Evolutionary conservation across 2,888 invertebrate genomes (phyloP).

Genomic region (Scelioninae gen. 2): DNA sequence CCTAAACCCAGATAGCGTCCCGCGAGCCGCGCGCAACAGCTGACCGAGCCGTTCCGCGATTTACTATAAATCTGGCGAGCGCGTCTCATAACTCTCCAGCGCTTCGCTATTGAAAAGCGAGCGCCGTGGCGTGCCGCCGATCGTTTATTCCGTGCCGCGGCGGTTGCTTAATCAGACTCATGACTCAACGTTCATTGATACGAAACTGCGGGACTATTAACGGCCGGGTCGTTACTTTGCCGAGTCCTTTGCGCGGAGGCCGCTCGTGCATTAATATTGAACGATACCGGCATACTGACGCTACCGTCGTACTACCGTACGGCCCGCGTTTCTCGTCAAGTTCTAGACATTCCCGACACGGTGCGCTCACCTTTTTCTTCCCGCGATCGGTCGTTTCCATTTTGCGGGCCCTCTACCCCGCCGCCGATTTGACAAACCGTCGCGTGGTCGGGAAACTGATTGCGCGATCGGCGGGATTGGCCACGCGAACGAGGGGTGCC

Average conservation of each 20-base stretch:
- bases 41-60: slow-evolving; percentile 53
- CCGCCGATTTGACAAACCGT: too few species aligned
- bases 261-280: slow-evolving; percentile 72
- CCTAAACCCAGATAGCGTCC: too few species aligned
- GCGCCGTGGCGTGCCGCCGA: slow-evolving; percentile 56
- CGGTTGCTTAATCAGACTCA: slow-evolving; percentile 60
- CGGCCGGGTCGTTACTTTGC: slow-evolving; percentile 56
- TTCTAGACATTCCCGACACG: slow-evolving; percentile 55
- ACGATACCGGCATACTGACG: slow-evolving; percentile 68
- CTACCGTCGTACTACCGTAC: slow-evolving; percentile 66
- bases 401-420: too few species aligned
- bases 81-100: slow-evolving; percentile 60
- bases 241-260: slow-evolving; percentile 63
- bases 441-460: too few species aligned
- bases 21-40: slow-evolving; percentile 43
- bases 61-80: slow-evolving; percentile 61
- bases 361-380: slow-evolving; percentile 21
- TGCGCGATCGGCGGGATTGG: too few species aligned
- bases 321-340: slow-evolving; percentile 62
- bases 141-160: slow-evolving; percentile 59
- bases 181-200: slow-evolving; percentile 62
- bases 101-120: slow-evolving; percentile 57
- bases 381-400: too few species aligned
- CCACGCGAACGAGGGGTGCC: too few species aligned
- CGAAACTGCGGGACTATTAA: slow-evolving; percentile 57